Base-by-base conservation (phyloP, 2,888 invertebrate species). In the Subacronicta megacephala region DNA sequence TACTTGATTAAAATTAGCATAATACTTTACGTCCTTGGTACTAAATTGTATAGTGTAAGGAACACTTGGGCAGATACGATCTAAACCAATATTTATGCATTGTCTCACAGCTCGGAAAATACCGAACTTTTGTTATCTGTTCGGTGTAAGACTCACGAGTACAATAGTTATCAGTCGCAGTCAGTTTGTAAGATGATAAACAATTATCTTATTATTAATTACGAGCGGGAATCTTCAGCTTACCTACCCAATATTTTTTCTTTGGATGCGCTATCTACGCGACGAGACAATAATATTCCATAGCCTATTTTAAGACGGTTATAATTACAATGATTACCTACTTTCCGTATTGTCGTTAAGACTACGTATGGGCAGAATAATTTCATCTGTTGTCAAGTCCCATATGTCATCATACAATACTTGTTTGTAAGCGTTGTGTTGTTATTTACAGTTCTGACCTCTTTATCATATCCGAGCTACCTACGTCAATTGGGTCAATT, bases 381-480 rank as follows among this genome's bases (percentile, higher is more conserved):
- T 62, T n/a, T n/a, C n/a, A 16, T 37, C 31, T 35, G 70, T 55
- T 29, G 56, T 45, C 16, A 35, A 64, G 49, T 56, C 3, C 9
- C 23, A 1, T 5, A 42, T 72, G 51, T 59, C 65, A 71, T 65
- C 66, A 59, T 29, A 40, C 41, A 38, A 54, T 38, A 46, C 40
- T 51, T 74, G 60, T 66, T 65, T 71, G 36, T 50, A 47, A 57
- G 20, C 3, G 55, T 52, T 16, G 31, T 38, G 33, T 26, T 10
- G 26, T 10, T 66, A 42, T 57, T 67, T 54, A 58, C 53, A 33
- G 23, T 38, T 16, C 35, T 60, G 61, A 73, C 77, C 74, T 54
- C 42, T 12, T 49, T 75, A 72, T 71, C 73, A 72, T 58, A 63
- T 63, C 51, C 6, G 23, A 37, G 46, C 50, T 42, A 42, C 40